Evolutionary conservation across 1,140 invertebrate species (phyloP).

Genomic region (Papilio helenus): DNA sequence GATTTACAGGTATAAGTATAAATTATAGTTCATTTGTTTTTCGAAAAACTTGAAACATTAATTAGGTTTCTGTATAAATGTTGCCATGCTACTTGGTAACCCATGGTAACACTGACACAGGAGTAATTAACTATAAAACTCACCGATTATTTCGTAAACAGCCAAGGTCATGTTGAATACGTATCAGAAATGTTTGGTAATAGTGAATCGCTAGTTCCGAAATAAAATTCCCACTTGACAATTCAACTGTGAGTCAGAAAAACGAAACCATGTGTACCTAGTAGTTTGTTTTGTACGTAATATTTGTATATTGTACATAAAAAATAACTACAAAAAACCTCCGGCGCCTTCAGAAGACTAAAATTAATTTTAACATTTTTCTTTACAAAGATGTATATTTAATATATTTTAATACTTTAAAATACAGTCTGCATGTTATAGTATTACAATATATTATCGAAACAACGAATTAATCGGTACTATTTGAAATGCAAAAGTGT

Average conservation of each 20-base stretch:
- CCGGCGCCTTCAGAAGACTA: too few relatives aligned
- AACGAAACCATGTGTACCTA: too few relatives aligned
- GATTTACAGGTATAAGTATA: background rate
- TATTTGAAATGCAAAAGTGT: slow-evolving; percentile 56
- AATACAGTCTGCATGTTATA: background rate
- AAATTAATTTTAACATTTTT: too few relatives aligned
- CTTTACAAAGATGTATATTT: background rate
- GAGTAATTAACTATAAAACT: too few relatives aligned
- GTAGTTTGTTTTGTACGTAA: background rate
- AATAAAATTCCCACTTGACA: slow-evolving; percentile 4
- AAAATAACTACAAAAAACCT: too few relatives aligned
- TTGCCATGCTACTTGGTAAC: too few relatives aligned
- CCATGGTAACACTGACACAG: too few relatives aligned
- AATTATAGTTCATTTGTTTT: background rate
- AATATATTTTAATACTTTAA: background rate
- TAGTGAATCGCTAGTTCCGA: background rate
- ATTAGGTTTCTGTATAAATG: too few relatives aligned
- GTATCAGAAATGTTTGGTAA: background rate
- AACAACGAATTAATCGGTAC: slow-evolving; percentile 18
- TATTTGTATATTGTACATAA: too few relatives aligned
- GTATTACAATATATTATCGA: background rate
- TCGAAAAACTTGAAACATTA: too few relatives aligned
- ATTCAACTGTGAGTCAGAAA: background rate
- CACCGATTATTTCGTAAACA: background rate
- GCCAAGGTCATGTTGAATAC: background rate